These are phyloP conservation scores for Chrysochloris asiatica DNA, from an alignment of 2,113 vertebrate genomes.

Conservation along the genomic window DNA sequence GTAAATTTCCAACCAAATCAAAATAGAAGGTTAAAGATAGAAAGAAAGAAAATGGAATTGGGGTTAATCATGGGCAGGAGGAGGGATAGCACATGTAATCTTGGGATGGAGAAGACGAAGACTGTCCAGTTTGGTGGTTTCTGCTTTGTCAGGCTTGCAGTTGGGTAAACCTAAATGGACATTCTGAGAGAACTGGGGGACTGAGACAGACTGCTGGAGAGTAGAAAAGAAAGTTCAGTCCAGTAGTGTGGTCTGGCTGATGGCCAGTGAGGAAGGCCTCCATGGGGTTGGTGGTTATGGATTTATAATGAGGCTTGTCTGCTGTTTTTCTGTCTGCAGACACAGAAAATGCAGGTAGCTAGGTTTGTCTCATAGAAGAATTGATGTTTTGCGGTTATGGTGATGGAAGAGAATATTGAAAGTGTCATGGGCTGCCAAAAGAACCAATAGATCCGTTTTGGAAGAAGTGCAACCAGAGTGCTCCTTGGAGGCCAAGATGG, in stretches of 20 bases:
- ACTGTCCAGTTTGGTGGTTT: neutral
- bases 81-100: neutral
- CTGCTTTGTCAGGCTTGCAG: neutral
- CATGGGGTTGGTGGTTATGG: too few relatives aligned
- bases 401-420: too few relatives aligned
- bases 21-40: too few relatives aligned
- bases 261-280: neutral
- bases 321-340: neutral
- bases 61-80: neutral
- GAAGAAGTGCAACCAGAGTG: too few relatives aligned
- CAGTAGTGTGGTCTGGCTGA: too few relatives aligned
- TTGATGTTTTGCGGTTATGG: too few relatives aligned
- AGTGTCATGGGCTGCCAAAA: too few relatives aligned
- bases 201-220: neutral
- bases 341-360: neutral
- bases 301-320: neutral
- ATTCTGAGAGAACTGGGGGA: neutral
- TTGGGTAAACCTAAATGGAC: neutral
- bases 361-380: too few relatives aligned
- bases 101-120: too few relatives aligned
- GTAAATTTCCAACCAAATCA: too few relatives aligned
- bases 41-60: neutral
- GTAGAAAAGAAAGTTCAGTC: neutral
- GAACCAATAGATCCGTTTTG: too few relatives aligned
- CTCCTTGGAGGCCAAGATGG: too few relatives aligned